These are phyloP conservation scores for Unio pictorum DNA, from an alignment of 2,888 invertebrate species.

Conservation along the genomic window DNA sequence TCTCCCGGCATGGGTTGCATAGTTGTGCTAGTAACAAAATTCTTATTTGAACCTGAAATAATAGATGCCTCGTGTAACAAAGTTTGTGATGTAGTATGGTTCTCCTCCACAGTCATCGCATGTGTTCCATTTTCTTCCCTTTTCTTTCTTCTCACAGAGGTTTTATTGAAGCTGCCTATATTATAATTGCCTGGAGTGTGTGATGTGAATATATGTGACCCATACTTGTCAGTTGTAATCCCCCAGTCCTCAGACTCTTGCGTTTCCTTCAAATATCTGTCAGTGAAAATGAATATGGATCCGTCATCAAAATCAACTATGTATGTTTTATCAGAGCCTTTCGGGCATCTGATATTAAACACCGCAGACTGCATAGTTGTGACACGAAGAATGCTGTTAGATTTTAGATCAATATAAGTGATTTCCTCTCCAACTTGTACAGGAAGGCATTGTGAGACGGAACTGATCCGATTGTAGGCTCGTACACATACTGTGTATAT, in stretches of 20 bases:
- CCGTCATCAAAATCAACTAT: conserved; percentile 56
- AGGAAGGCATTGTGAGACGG: conserved; percentile 30
- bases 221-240: conserved; percentile 3
- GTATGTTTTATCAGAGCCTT: conserved; percentile 59
- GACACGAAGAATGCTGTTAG: conserved; percentile 47
- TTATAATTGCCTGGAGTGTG: too few relatives aligned
- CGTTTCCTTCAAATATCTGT: conserved; percentile 28
- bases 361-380: conserved; percentile 36
- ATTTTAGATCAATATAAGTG: conserved; percentile 58
- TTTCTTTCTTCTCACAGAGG: too few relatives aligned
- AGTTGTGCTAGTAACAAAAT: not conserved
- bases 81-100: too few relatives aligned
- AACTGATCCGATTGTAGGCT: conserved; percentile 61
- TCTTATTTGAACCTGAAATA: too few relatives aligned
- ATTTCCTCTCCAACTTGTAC: conserved; percentile 65
- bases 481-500: conserved; percentile 58
- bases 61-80: too few relatives aligned
- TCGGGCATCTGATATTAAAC: conserved; percentile 53
- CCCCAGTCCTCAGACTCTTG: conserved; percentile 19
- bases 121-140: too few relatives aligned
- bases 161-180: too few relatives aligned
- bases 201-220: too few relatives aligned
- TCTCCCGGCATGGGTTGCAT: not conserved
- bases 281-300: conserved; percentile 44
- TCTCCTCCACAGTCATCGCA: too few relatives aligned